Conservation (phyloP, 2,797 vertebrate species). For the Gambusia yucatana region DNA sequence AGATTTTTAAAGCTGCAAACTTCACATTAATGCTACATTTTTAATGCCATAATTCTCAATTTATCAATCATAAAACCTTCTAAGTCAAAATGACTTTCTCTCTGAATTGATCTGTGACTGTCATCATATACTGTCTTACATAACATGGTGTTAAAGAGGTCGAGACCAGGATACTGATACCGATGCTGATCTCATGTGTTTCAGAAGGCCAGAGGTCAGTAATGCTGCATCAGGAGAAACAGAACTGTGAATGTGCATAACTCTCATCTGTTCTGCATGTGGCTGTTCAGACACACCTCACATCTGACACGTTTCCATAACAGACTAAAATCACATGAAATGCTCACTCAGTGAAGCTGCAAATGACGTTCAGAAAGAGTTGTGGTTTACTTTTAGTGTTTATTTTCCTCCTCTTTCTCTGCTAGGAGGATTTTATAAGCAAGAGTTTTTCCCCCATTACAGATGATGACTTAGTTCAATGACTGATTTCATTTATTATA, state of each 20-base stretch:
- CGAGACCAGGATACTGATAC: not conserved
- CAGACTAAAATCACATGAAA: not conserved
- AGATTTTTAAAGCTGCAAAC: not conserved
- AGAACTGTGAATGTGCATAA: not conserved
- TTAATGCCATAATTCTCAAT: not conserved
- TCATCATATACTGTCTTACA: not conserved
- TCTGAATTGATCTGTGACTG: not conserved
- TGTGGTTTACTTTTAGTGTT: not conserved
- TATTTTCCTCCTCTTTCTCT: not conserved
- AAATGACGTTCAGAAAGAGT: not conserved
- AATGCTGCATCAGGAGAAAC: not conserved
- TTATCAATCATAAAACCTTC: not conserved
- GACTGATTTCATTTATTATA: not conserved
- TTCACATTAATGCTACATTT: not conserved
- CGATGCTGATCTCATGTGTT: not conserved
- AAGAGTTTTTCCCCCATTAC: not conserved
- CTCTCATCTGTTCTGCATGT: not conserved
- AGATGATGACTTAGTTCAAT: not conserved
- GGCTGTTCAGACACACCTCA: not conserved
- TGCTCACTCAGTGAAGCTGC: not conserved
- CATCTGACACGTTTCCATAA: not conserved
- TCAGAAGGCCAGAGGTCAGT: not conserved
- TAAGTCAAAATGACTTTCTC: not conserved
- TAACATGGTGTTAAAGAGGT: not conserved
- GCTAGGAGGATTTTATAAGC: constrained; percentile 1